A percentile compares a stretch with the other conserved stretches of the same genome.
Evolutionary conservation across 2,113 vertebrate genomes (phyloP).

Genomic region (Chlamydotis undulata): DNA sequence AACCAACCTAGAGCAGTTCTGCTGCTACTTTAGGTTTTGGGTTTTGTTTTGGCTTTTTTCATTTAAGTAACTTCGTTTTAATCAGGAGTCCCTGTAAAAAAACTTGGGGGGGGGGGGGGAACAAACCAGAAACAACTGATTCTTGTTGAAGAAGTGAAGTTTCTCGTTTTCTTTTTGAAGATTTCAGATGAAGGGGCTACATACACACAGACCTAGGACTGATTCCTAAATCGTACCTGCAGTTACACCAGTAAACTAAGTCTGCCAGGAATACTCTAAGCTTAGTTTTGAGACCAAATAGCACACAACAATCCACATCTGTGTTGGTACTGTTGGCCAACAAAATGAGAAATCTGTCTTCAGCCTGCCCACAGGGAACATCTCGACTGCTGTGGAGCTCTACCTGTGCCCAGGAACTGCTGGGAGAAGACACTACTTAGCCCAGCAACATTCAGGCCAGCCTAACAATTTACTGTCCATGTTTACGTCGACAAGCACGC

Average conservation of each 20-base stretch:
- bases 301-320: not conserved
- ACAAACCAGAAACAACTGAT: not conserved
- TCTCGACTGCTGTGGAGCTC: not conserved
- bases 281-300: not conserved
- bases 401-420: not conserved
- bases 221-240: not conserved
- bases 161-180: not conserved
- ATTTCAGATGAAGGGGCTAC: not conserved
- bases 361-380: not conserved
- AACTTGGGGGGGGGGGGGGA: too few relatives aligned
- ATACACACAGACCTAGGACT: not conserved
- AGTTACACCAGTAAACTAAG: not conserved
- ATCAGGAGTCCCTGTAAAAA: not conserved
- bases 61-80: not conserved
- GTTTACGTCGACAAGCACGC: not conserved
- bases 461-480: not conserved
- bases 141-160: not conserved
- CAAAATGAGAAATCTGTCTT: not conserved
- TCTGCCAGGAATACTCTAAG: not conserved
- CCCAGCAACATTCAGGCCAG: not conserved
- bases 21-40: not conserved
- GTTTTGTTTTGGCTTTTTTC: not conserved
- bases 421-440: not conserved
- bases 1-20: not conserved
- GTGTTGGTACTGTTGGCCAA: not conserved